These are phyloP conservation scores for Orius insidiosus DNA, from an alignment of 1,140 invertebrate genomes.

Conservation along the genomic window DNA sequence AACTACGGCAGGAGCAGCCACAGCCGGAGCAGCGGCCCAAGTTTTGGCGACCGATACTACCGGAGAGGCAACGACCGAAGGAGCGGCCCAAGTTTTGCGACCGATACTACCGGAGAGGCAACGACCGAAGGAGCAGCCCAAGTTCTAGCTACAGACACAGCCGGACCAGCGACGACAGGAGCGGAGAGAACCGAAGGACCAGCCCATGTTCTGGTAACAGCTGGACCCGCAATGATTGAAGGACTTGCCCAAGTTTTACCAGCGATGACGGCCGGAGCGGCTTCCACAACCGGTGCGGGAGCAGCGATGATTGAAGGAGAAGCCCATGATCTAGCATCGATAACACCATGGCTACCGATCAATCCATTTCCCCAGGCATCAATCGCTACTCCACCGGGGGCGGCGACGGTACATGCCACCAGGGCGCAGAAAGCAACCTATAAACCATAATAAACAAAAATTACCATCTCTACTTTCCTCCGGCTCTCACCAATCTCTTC, in stretches of 20 bases:
- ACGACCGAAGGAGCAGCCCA: conserved; percentile 4
- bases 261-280: conserved; percentile 15
- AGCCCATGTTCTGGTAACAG: conserved; percentile 18
- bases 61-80: conserved; percentile 15
- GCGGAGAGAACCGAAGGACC: conserved; percentile 7
- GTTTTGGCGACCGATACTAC: no score
- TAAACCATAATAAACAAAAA: conserved; percentile 7
- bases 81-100: conserved; percentile 13
- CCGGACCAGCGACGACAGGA: neutral
- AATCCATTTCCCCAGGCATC: neutral
- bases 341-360: neutral
- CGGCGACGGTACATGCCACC: conserved; percentile 20
- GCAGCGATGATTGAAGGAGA: conserved; percentile 13
- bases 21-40: conserved; percentile 18
- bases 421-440: conserved; percentile 24
- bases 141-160: conserved; percentile 9
- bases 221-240: conserved; percentile 13
- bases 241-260: conserved; percentile 5
- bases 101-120: conserved; percentile 9
- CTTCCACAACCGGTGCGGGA: no score
- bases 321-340: conserved; percentile 14
- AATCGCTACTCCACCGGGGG: conserved; percentile 11
- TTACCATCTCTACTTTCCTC: neutral
- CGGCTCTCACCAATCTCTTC: neutral
- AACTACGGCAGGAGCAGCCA: conserved; percentile 9